Evolutionary conservation across 2,888 invertebrate genomes (phyloP).

Genomic region (Drosophila setosimentum): DNA sequence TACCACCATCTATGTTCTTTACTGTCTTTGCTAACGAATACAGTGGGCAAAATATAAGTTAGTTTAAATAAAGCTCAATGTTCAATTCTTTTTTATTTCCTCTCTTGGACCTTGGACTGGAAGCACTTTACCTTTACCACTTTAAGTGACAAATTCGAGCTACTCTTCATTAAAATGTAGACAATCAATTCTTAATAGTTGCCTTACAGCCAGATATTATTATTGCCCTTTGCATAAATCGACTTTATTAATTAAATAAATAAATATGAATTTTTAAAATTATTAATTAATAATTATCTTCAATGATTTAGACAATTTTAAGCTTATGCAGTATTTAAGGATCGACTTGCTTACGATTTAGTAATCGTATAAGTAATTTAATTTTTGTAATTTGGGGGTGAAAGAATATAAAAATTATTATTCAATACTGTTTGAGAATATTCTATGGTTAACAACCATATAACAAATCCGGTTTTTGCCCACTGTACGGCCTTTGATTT

Average conservation of each 20-base stretch:
- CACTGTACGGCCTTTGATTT: slow-evolving; percentile 66
- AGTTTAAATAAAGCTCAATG: neutral
- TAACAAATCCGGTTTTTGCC: slow-evolving; percentile 5
- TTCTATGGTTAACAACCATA: neutral
- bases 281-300: too few species aligned
- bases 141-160: neutral
- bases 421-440: neutral
- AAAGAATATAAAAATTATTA: neutral
- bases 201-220: neutral
- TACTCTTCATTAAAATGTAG: neutral
- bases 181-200: neutral
- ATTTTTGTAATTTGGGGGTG: neutral
- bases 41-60: slow-evolving; percentile 17
- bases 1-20: slow-evolving; percentile 25
- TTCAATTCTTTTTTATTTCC: neutral
- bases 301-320: neutral
- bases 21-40: slow-evolving; percentile 17
- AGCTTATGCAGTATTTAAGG: neutral
- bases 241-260: too few species aligned
- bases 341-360: neutral
- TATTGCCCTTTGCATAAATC: neutral
- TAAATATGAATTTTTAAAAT: too few species aligned
- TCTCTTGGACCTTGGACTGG: neutral
- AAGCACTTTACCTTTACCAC: neutral
- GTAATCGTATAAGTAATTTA: neutral